Percentiles rank a stretch among this genome's conserved stretches.
phyloP scores from a whole-genome alignment of 2,113 vertebrate genomes.

The Gallinago media region DNA sequence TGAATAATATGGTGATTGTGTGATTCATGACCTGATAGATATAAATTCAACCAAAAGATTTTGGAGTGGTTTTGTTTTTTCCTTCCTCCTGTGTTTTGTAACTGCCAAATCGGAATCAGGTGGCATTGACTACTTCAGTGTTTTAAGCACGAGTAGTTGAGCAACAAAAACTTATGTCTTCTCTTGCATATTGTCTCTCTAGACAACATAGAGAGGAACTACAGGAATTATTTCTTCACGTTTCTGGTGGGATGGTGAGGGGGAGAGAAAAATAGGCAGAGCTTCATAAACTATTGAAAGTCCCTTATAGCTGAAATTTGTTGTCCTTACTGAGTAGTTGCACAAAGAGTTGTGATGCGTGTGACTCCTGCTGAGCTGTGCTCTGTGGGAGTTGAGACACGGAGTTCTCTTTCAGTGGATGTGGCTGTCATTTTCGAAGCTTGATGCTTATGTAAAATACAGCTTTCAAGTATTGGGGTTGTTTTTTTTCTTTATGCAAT shows the following conservation, averaged over 20 bases:
- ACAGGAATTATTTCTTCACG: background rate
- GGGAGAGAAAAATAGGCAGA: background rate
- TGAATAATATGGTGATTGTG: background rate
- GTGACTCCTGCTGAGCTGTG: conserved; percentile 37
- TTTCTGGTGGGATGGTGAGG: background rate
- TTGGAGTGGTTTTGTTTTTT: background rate
- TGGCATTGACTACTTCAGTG: background rate
- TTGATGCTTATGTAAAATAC: conserved; percentile 20
- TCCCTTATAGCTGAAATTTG: background rate
- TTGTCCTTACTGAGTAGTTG: background rate
- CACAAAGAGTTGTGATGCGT: background rate
- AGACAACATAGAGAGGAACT: background rate
- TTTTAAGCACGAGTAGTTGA: accelerated
- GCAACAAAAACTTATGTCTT: background rate
- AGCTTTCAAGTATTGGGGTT: background rate
- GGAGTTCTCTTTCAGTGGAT: conserved; percentile 41
- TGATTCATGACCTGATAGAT: background rate
- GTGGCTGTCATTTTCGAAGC: conserved; percentile 24
- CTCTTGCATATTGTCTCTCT: background rate
- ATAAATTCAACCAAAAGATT: background rate
- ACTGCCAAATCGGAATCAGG: background rate
- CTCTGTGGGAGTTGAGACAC: conserved; percentile 41
- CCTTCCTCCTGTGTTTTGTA: background rate
- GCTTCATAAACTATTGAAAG: background rate
- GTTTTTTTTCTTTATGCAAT: background rate